Percentiles rank a stretch among this genome's conserved stretches.
These are phyloP conservation scores for Odontesthes bonariensis DNA, from an alignment of 2,113 vertebrate species.

Conservation along the genomic window DNA sequence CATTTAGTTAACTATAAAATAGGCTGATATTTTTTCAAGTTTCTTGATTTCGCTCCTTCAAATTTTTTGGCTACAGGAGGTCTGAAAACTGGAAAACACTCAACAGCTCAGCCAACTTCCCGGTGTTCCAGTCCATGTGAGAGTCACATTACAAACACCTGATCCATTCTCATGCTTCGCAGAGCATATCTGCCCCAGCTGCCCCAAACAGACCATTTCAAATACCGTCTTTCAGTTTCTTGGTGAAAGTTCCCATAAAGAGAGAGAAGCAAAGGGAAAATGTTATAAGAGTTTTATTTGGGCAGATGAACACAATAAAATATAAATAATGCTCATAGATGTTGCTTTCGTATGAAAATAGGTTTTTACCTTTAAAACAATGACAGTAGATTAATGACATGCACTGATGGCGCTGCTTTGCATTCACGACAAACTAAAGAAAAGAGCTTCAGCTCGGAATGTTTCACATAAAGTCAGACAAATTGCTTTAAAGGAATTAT, in stretches of 20 bases:
- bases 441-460: slow-evolving; percentile 44
- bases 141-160: slow-evolving; percentile 48
- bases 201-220: background rate
- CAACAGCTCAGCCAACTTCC: slow-evolving; percentile 3
- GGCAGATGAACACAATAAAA: slow-evolving; percentile 72
- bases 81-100: slow-evolving; percentile 19
- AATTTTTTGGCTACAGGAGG: slow-evolving; percentile 12
- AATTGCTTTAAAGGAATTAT: slow-evolving; percentile 26
- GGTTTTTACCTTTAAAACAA: slow-evolving; percentile 58
- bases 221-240: slow-evolving; percentile 2
- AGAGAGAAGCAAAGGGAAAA: slow-evolving; percentile 11
- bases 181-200: background rate
- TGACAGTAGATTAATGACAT: slow-evolving; percentile 27
- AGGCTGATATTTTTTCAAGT: background rate
- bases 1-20: background rate
- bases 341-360: slow-evolving; percentile 78
- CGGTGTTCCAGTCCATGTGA: slow-evolving; percentile 16
- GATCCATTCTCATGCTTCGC: slow-evolving; percentile 32
- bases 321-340: slow-evolving; percentile 82
- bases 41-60: slow-evolving; percentile 1
- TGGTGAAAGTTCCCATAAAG: slow-evolving; percentile 3
- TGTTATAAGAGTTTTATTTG: slow-evolving; percentile 72
- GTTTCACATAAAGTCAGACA: slow-evolving; percentile 37
- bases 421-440: slow-evolving; percentile 39
- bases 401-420: slow-evolving; percentile 35